These are phyloP conservation scores for Actenoides lindsayi DNA, from an alignment of 2,113 vertebrate species.

Conservation along the genomic window DNA sequence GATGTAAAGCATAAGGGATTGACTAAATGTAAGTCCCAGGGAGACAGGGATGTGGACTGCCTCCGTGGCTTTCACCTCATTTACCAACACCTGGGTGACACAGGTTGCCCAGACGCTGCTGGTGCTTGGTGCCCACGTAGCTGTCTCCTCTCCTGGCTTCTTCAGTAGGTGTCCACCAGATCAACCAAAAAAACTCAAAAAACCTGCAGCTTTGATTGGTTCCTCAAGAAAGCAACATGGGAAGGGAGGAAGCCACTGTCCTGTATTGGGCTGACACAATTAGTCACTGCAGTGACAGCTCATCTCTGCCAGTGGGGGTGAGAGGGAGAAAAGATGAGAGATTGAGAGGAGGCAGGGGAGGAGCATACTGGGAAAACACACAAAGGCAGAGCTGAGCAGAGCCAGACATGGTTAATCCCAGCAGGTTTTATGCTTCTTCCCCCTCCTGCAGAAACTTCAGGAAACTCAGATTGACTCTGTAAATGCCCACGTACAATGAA, in stretches of 20 bases:
- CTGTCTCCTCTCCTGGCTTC: background rate
- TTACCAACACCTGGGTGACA: background rate
- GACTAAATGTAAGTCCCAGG: accelerated
- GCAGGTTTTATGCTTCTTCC: background rate
- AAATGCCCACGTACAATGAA: background rate
- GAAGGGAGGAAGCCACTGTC: accelerated
- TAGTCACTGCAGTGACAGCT: background rate
- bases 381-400: background rate
- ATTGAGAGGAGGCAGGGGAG: background rate
- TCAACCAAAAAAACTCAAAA: background rate
- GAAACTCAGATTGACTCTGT: background rate
- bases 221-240: background rate
- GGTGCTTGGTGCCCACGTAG: background rate
- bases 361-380: background rate
- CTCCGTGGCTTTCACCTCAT: accelerated
- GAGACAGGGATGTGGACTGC: background rate
- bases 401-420: background rate
- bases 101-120: accelerated
- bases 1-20: background rate
- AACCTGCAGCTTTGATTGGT: background rate
- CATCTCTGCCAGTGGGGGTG: background rate
- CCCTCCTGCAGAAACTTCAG: background rate
- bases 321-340: background rate
- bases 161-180: accelerated
- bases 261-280: background rate